Percentiles rank a stretch among this genome's conserved stretches.
Evolutionary conservation across 2,113 vertebrate species (phyloP).

Genomic region (Castor canadensis): DNA sequence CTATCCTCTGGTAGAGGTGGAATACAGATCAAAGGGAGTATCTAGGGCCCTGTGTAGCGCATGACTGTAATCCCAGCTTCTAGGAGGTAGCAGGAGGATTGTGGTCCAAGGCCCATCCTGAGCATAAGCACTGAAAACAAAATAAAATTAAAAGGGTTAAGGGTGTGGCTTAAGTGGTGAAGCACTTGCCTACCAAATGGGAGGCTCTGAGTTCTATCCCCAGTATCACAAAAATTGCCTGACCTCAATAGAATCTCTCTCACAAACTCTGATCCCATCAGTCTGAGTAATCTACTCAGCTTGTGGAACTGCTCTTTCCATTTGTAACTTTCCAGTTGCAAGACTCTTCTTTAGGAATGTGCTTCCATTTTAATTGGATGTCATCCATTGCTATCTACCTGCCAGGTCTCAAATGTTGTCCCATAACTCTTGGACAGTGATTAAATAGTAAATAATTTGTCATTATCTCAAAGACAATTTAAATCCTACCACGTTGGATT

Average conservation of each 20-base stretch:
- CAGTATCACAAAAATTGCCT: too few species aligned
- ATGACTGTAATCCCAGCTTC: too few species aligned
- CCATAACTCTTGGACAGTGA: constrained; percentile 61
- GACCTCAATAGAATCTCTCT: neutral
- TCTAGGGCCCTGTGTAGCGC: too few species aligned
- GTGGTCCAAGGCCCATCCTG: too few species aligned
- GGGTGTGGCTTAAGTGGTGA: too few species aligned
- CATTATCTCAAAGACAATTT: constrained; percentile 53
- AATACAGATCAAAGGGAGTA: neutral
- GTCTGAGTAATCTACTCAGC: neutral
- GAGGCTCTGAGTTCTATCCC: too few species aligned
- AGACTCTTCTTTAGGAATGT: neutral
- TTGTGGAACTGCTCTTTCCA: neutral
- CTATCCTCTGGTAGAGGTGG: neutral
- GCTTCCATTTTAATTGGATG: constrained; percentile 67
- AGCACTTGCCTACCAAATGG: too few species aligned
- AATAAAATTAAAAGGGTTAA: too few species aligned
- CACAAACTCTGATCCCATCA: neutral
- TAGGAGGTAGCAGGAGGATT: too few species aligned
- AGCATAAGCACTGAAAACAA: too few species aligned
- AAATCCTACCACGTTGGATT: constrained; percentile 23
- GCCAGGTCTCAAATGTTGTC: constrained; percentile 68
- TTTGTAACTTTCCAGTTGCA: constrained; percentile 34
- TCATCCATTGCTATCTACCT: constrained; percentile 66
- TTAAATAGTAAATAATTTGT: constrained; percentile 73